Percentiles rank a stretch among this genome's conserved stretches.
Conservation (phyloP, 1,140 invertebrate genomes). For the Heliconius eleuchia region DNA sequence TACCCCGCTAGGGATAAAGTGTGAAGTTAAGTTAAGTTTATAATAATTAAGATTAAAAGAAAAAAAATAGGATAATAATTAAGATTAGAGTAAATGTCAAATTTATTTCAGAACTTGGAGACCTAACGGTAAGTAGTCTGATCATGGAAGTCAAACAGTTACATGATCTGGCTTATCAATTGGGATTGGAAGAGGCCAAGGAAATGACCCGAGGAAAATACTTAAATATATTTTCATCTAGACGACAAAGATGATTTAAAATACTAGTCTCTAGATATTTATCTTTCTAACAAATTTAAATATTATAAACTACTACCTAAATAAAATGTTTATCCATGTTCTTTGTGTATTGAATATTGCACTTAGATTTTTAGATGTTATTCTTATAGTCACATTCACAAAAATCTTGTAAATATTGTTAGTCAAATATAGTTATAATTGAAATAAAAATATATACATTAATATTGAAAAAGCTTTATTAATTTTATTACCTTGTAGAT, state of each 20-base stretch:
- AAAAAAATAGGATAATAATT: too few relatives aligned
- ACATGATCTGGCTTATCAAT: constrained; percentile 95
- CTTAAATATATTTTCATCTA: constrained; percentile 91
- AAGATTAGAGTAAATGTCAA: background rate
- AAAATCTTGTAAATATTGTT: constrained; percentile 21
- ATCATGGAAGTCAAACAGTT: constrained; percentile 96
- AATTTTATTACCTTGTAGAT: constrained; percentile 16
- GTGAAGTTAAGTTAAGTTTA: too few relatives aligned
- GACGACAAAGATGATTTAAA: constrained; percentile 37
- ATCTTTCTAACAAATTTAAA: background rate
- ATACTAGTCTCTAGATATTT: background rate
- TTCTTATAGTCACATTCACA: background rate
- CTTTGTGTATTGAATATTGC: too few relatives aligned
- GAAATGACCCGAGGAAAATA: constrained; percentile 98
- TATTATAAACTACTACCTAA: background rate
- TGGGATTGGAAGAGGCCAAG: constrained; percentile 96
- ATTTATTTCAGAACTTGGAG: constrained; percentile 87
- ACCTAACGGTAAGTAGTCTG: constrained; percentile 89
- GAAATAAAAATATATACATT: constrained; percentile 2
- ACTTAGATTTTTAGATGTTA: background rate
- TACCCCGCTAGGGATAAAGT: too few relatives aligned
- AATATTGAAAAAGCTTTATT: constrained; percentile 15
- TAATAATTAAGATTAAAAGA: too few relatives aligned
- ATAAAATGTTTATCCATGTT: too few relatives aligned
- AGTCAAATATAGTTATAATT: constrained; percentile 6